A percentile compares a stretch with the other conserved stretches of the same genome.
Evolutionary conservation across 2,888 invertebrate species (phyloP).

Genomic region (Poecilobothrus nobilitatus): DNA sequence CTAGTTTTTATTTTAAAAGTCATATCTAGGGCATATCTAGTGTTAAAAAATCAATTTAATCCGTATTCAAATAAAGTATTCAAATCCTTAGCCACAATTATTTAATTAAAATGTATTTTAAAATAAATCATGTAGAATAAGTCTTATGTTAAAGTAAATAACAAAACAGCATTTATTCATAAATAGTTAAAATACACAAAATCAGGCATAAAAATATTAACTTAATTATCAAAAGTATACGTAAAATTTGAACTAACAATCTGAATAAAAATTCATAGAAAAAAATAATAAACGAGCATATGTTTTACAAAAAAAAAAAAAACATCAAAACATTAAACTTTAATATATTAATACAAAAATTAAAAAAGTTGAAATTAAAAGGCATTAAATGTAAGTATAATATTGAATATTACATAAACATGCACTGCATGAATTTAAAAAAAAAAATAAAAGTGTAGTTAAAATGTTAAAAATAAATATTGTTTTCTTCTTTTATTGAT

Average conservation of each 20-base stretch:
- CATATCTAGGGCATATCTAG: too few relatives aligned
- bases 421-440: slow-evolving; percentile 1
- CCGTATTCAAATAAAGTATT: background rate
- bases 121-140: background rate
- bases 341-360: background rate
- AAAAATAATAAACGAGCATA: background rate
- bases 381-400: background rate
- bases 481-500: too few relatives aligned
- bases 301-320: background rate
- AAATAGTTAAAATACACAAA: background rate
- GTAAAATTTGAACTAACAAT: background rate
- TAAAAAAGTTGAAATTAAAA: background rate
- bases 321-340: background rate
- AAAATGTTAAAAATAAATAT: background rate
- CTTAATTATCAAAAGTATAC: background rate
- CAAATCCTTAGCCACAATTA: background rate
- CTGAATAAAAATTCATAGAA: background rate
- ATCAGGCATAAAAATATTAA: background rate
- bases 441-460: background rate
- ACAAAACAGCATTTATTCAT: background rate
- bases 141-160: slow-evolving; percentile 1
- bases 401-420: background rate
- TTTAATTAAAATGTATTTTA: background rate
- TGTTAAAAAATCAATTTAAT: background rate
- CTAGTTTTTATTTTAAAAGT: too few relatives aligned